Conservation (phyloP, 2,888 invertebrate genomes). For the Allacma fusca region DNA sequence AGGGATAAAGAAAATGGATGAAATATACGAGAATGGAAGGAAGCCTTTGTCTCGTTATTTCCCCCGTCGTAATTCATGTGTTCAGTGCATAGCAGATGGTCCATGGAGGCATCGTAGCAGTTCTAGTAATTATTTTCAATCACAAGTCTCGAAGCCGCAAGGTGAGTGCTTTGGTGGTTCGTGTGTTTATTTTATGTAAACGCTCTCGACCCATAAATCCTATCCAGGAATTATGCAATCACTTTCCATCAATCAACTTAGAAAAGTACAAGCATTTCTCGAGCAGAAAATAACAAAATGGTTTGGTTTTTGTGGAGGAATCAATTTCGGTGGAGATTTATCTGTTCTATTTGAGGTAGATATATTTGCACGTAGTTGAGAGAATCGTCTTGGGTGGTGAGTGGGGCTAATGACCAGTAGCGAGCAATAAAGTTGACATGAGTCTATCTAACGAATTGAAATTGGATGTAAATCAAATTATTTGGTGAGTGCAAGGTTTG, state of each 20-base stretch:
- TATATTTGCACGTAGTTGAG: neutral
- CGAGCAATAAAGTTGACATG: slow-evolving; percentile 37
- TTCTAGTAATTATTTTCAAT: neutral
- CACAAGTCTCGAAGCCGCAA: neutral
- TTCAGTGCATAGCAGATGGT: neutral
- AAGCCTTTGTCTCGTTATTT: neutral
- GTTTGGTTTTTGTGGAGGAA: no score
- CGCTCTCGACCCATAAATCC: neutral
- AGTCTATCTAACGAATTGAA: slow-evolving; percentile 1
- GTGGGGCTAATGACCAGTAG: slow-evolving; percentile 39
- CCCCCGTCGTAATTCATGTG: neutral
- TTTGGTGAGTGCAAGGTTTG: slow-evolving; percentile 13
- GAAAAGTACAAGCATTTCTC: no score
- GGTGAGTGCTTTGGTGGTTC: neutral
- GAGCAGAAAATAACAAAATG: no score
- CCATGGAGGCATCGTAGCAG: neutral
- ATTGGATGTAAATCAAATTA: slow-evolving; percentile 21
- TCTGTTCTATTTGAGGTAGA: no score
- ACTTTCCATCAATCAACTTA: neutral
- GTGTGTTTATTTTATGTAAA: neutral
- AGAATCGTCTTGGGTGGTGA: slow-evolving; percentile 11
- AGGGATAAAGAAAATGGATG: neutral
- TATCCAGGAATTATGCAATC: neutral
- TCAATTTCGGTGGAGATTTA: no score
- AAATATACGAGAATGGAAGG: neutral